These are phyloP conservation scores for Sebastes matsubarae DNA, from an alignment of 2,797 vertebrate genomes.

Conservation along the genomic window DNA sequence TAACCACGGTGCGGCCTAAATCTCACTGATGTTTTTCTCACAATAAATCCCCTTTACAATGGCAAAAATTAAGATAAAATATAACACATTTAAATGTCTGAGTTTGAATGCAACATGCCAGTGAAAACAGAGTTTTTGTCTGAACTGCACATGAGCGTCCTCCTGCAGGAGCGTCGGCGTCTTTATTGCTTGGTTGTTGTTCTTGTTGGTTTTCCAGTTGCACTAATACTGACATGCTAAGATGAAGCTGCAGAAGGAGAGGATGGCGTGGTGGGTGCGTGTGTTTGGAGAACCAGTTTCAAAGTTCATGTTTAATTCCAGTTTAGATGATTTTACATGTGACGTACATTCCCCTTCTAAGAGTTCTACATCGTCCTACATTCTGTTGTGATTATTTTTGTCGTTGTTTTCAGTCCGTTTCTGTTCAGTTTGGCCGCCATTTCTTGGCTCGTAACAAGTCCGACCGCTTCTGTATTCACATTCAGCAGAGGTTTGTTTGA, in stretches of 20 bases:
- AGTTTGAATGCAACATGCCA: constrained; percentile 20
- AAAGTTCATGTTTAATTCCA: constrained; percentile 43
- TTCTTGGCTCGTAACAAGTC: constrained; percentile 28
- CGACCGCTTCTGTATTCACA: constrained; percentile 48
- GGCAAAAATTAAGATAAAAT: constrained; percentile 30
- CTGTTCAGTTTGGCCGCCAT: constrained; percentile 22
- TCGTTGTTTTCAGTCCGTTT: not conserved
- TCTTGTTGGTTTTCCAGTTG: constrained; percentile 47
- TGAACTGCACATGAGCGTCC: constrained; percentile 24
- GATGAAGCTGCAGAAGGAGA: constrained; percentile 41
- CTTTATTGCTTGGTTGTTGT: constrained; percentile 74
- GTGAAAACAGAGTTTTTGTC: constrained; percentile 46
- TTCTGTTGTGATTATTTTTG: constrained; percentile 20
- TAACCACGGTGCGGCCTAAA: constrained; percentile 7
- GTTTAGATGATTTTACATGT: constrained; percentile 29
- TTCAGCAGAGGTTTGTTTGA: constrained; percentile 55
- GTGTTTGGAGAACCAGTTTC: not conserved
- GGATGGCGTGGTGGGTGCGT: not conserved
- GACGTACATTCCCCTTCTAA: constrained; percentile 60
- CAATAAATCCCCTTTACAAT: constrained; percentile 43
- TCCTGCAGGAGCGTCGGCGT: constrained; percentile 30
- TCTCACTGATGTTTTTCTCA: constrained; percentile 4
- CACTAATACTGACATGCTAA: constrained; percentile 70
- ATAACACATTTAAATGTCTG: constrained; percentile 33
- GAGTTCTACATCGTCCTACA: constrained; percentile 38